Conservation (phyloP, 2,888 invertebrate genomes). For the Alcis repandata region DNA sequence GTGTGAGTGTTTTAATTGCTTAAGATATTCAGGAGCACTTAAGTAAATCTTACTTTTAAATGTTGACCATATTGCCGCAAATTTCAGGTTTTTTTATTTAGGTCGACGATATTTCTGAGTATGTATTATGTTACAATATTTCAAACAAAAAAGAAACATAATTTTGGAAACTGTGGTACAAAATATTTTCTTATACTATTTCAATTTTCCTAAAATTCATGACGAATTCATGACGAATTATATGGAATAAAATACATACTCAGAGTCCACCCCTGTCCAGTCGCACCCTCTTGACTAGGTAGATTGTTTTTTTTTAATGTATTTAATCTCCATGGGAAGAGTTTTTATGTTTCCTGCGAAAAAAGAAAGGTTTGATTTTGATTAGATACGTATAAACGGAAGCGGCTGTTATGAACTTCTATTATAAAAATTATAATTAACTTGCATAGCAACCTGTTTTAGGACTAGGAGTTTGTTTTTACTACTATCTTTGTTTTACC, state of each 20-base stretch:
- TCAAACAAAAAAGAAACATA: too few relatives aligned
- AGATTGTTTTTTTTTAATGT: constrained; percentile 51
- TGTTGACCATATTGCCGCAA: too few relatives aligned
- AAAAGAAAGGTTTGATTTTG: constrained; percentile 34
- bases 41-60: too few relatives aligned
- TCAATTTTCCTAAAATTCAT: too few relatives aligned
- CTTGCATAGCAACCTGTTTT: background rate
- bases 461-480: background rate
- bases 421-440: background rate
- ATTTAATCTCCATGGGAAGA: constrained; percentile 48
- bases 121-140: too few relatives aligned
- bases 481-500: too few relatives aligned
- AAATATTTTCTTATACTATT: too few relatives aligned
- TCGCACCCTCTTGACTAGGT: constrained; percentile 39
- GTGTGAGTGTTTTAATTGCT: background rate
- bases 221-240: too few relatives aligned
- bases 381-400: constrained; percentile 14
- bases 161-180: too few relatives aligned
- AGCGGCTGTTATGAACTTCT: background rate
- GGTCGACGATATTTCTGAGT: too few relatives aligned
- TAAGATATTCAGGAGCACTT: too few relatives aligned
- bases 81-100: too few relatives aligned
- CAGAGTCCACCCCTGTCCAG: constrained; percentile 48
- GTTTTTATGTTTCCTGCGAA: constrained; percentile 57
- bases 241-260: background rate